Evolutionary conservation across 1,140 invertebrate genomes (phyloP).

Genomic region (Drepana arcuata): DNA sequence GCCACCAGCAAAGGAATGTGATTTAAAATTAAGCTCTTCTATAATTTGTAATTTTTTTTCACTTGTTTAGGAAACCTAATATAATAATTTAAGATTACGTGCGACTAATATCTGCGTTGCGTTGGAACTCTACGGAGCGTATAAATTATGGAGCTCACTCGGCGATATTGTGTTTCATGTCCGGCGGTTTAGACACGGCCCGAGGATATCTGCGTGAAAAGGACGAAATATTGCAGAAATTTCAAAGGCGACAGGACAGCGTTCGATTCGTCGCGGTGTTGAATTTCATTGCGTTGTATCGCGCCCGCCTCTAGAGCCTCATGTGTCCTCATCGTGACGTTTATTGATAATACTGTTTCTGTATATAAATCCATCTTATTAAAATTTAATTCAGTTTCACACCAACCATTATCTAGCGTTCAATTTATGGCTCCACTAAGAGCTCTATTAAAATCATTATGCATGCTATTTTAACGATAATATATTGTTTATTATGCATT

Average conservation of each 20-base stretch:
- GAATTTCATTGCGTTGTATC: constrained; percentile 66
- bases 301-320: constrained; percentile 32
- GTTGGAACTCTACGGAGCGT: constrained; percentile 32
- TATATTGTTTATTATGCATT: too few species aligned
- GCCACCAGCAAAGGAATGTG: constrained; percentile 3
- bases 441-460: constrained; percentile 12
- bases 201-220: constrained; percentile 62
- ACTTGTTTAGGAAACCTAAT: too few species aligned
- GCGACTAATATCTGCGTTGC: constrained; percentile 42
- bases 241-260: constrained; percentile 62
- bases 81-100: constrained; percentile 40
- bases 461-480: too few species aligned
- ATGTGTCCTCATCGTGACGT: constrained; percentile 40
- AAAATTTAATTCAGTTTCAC: constrained; percentile 29
- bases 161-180: constrained; percentile 68
- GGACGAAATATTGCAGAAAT: constrained; percentile 68
- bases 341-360: constrained; percentile 51
- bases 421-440: constrained; percentile 16
- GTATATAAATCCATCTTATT: constrained; percentile 31
- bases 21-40: too few species aligned
- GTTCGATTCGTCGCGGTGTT: constrained; percentile 66
- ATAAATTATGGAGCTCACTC: constrained; percentile 62
- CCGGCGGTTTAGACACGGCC: constrained; percentile 56
- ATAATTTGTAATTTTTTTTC: too few species aligned
- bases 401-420: constrained; percentile 8